Conservation (phyloP, 2,797 vertebrate genomes). For the Aotus griseimembra region DNA sequence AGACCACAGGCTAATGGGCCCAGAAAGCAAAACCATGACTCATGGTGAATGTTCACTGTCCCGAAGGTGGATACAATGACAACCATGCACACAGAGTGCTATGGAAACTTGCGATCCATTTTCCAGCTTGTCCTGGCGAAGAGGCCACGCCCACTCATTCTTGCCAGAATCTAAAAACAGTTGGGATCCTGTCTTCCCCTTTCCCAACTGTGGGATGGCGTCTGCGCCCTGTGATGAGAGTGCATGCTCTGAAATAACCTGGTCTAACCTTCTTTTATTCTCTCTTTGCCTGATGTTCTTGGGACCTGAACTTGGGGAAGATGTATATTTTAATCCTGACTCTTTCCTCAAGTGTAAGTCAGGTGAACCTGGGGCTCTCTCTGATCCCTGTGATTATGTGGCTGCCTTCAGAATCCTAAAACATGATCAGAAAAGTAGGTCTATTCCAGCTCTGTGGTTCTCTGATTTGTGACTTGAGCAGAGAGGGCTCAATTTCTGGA, state of each 20-base stretch:
- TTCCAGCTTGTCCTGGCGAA: not conserved
- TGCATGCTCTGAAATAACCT: not conserved
- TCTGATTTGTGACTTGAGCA: not conserved
- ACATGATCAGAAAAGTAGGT: not conserved
- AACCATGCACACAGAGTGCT: not conserved
- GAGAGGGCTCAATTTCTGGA: not conserved
- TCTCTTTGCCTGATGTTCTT: not conserved
- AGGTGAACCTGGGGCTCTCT: not conserved
- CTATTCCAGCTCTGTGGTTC: not conserved
- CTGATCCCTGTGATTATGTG: not conserved
- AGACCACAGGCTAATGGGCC: constrained; percentile 45
- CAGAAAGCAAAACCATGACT: constrained; percentile 66
- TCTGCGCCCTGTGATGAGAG: not conserved
- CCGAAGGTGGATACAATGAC: not conserved
- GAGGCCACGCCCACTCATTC: not conserved
- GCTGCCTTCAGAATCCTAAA: not conserved
- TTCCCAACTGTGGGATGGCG: not conserved
- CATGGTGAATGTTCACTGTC: not conserved
- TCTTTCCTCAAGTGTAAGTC: not conserved
- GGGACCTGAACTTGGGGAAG: not conserved
- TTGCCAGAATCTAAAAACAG: not conserved
- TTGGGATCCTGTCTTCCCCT: not conserved
- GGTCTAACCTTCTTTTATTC: not conserved
- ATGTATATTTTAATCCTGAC: not conserved
- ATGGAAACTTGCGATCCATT: not conserved